Evolutionary conservation across 2,113 vertebrate species (phyloP).

Genomic region (Corythornis cristatus): DNA sequence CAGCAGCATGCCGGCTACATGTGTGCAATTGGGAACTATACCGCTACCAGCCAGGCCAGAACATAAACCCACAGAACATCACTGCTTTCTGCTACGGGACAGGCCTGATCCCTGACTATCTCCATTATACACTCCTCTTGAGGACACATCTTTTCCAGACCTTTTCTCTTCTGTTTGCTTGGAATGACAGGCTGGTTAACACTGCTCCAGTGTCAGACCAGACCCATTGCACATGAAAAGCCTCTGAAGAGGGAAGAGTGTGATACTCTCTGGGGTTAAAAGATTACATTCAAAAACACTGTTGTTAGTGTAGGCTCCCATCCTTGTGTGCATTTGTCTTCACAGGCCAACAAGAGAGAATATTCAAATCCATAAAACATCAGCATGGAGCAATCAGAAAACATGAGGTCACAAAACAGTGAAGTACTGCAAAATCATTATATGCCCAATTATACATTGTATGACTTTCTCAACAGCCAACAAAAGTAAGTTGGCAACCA

Average conservation of each 20-base stretch:
- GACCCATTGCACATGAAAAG: accelerated
- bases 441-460: too few relatives aligned
- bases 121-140: not conserved
- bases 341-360: not conserved
- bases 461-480: not conserved
- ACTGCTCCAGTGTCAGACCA: not conserved
- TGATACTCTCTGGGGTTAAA: not conserved
- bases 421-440: not conserved
- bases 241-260: not conserved
- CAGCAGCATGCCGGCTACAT: not conserved
- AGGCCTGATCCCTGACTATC: not conserved
- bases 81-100: not conserved
- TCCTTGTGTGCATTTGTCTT: not conserved
- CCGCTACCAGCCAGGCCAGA: not conserved
- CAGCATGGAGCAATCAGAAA: not conserved
- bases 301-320: not conserved
- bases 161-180: not conserved
- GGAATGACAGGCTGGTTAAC: not conserved
- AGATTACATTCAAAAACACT: not conserved
- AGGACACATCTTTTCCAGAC: not conserved
- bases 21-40: accelerated
- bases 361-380: not conserved
- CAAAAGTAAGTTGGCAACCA: not conserved
- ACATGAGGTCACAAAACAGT: not conserved
- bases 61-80: too few relatives aligned